These are phyloP conservation scores for Neosilurus mollespiculum DNA, from an alignment of 2,797 vertebrate species.

Conservation along the genomic window DNA sequence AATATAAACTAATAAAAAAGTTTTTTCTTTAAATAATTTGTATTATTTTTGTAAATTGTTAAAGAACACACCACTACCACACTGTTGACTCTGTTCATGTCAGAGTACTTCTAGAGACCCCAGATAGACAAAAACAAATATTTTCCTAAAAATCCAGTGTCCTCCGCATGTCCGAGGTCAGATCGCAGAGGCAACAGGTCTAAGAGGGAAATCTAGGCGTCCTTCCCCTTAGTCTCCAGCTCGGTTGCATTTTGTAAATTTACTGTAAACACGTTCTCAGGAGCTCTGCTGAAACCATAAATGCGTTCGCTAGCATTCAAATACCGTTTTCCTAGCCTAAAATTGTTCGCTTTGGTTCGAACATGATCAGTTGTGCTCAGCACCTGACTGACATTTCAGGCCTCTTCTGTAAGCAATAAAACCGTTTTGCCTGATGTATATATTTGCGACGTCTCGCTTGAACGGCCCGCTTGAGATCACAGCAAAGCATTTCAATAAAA, in stretches of 20 bases:
- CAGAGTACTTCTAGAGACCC: not conserved
- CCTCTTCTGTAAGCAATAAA: constrained; percentile 22
- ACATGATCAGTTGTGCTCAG: not conserved
- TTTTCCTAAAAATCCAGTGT: not conserved
- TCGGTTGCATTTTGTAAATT: not conserved
- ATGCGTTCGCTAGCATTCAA: not conserved
- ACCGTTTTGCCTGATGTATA: constrained; percentile 25
- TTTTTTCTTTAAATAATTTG: not conserved
- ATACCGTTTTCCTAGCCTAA: not conserved
- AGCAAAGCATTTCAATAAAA: not conserved
- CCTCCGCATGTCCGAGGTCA: too few species aligned
- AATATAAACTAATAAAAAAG: not conserved
- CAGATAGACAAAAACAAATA: not conserved
- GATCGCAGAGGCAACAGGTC: too few species aligned
- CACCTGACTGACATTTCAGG: constrained; percentile 5
- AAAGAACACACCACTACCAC: not conserved
- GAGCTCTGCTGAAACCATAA: not conserved
- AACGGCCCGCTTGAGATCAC: constrained; percentile 21
- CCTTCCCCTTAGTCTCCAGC: too few species aligned
- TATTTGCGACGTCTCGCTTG: constrained; percentile 14
- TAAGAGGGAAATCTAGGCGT: too few species aligned
- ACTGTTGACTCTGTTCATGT: not conserved
- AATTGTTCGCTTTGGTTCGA: not conserved
- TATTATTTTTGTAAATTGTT: not conserved
- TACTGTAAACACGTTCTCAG: not conserved